Conservation (phyloP, 92 coral and sea anemone species). For the Zoanthus sociatus region DNA sequence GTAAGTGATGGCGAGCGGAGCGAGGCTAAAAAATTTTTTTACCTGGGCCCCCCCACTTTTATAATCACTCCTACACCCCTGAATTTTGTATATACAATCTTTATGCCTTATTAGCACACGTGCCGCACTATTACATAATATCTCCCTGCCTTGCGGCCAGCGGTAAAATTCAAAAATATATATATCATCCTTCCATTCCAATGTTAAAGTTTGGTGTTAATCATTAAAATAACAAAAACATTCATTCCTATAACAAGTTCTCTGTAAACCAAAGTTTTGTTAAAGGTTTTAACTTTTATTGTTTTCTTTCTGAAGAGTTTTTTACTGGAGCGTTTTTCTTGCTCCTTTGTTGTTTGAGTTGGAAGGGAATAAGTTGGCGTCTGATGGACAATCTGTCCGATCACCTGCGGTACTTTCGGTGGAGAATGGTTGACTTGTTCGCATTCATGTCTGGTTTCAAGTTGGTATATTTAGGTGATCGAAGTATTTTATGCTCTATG, state of each 20-base stretch:
- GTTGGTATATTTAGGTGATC: constrained; percentile 2
- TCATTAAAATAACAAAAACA: neutral
- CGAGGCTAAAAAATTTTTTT: too few relatives aligned
- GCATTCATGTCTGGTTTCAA: neutral
- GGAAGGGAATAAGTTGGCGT: neutral
- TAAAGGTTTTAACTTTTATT: neutral
- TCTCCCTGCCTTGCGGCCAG: neutral
- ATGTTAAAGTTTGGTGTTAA: neutral
- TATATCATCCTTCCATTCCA: neutral
- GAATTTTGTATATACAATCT: too few relatives aligned
- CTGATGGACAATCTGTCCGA: neutral
- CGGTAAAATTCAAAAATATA: neutral
- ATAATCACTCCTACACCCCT: too few relatives aligned
- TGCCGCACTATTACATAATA: too few relatives aligned
- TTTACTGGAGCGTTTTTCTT: neutral
- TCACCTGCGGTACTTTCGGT: neutral
- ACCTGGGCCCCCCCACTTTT: too few relatives aligned
- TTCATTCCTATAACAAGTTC: neutral
- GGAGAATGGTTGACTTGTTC: neutral
- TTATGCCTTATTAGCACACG: too few relatives aligned
- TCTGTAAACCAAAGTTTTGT: neutral
- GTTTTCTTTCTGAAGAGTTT: neutral
- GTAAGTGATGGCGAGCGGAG: too few relatives aligned
- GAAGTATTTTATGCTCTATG: neutral
- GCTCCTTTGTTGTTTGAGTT: neutral